These are phyloP conservation scores for Caenorhabditis sp. DNA, from an alignment of 2,888 invertebrate species.

Conservation along the genomic window DNA sequence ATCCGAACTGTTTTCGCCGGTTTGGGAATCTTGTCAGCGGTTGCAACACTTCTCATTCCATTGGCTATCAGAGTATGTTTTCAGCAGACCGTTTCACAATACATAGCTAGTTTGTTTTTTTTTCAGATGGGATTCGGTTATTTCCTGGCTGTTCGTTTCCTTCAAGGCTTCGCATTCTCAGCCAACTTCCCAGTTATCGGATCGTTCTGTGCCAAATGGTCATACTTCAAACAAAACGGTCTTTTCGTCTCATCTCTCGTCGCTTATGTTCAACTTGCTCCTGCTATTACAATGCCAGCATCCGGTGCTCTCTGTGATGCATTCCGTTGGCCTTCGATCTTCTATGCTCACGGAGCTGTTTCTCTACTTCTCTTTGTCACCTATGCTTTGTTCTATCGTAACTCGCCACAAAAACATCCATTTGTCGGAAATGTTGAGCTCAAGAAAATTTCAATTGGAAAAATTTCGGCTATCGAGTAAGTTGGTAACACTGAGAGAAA, in stretches of 20 bases:
- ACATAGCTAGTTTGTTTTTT: not conserved
- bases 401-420: slow-evolving; percentile 65
- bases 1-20: slow-evolving; percentile 66
- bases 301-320: slow-evolving; percentile 53
- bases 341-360: slow-evolving; percentile 65
- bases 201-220: slow-evolving; percentile 68
- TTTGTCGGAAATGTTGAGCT: slow-evolving; percentile 67
- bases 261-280: slow-evolving; percentile 67
- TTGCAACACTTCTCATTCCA: slow-evolving; percentile 62
- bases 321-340: slow-evolving; percentile 65
- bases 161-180: slow-evolving; percentile 68
- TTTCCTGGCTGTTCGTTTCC: slow-evolving; percentile 57
- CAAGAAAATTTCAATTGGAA: slow-evolving; percentile 68
- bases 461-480: slow-evolving; percentile 53
- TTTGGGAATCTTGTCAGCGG: slow-evolving; percentile 62
- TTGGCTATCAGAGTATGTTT: slow-evolving; percentile 54
- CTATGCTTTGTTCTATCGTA: slow-evolving; percentile 65
- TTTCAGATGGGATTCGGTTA: slow-evolving; percentile 64
- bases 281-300: slow-evolving; percentile 65
- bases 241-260: slow-evolving; percentile 69
- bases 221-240: slow-evolving; percentile 69
- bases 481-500: too few relatives aligned
- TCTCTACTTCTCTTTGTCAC: slow-evolving; percentile 61
- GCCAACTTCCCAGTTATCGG: slow-evolving; percentile 70
- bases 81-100: not conserved